Percentiles rank a stretch among this genome's conserved stretches.
These are phyloP conservation scores for Cliona cf. orientalis DNA, from an alignment of 37 sponge, comb jelly and placozoan species.

Conservation along the genomic window DNA sequence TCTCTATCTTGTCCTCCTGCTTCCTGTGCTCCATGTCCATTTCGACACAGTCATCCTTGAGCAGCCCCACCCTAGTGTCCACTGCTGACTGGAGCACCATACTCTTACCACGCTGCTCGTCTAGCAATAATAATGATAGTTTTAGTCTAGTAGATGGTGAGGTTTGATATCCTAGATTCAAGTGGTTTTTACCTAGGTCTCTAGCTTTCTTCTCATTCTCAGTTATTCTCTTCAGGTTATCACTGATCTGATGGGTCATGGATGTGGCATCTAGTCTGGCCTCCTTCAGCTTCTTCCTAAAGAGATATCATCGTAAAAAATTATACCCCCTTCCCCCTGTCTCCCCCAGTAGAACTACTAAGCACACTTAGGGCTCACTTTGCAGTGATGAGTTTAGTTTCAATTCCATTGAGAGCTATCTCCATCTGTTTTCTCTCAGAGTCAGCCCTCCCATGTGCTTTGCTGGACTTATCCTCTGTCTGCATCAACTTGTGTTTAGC, in stretches of 20 bases:
- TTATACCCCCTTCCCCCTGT: not conserved
- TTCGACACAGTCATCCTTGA: not conserved
- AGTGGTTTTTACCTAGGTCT: not conserved
- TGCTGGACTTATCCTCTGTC: slow-evolving; percentile 23
- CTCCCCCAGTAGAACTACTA: not conserved
- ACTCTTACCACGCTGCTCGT: not conserved
- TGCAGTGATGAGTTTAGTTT: not conserved
- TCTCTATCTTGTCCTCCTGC: not conserved
- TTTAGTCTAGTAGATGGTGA: not conserved
- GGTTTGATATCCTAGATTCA: not conserved
- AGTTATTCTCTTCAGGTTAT: not conserved
- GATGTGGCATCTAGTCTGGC: not conserved
- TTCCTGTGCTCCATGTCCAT: not conserved
- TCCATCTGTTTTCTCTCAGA: slow-evolving; percentile 18
- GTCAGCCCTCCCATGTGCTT: slow-evolving; percentile 1
- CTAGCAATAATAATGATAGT: not conserved
- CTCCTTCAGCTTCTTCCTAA: not conserved
- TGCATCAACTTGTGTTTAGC: slow-evolving; percentile 12
- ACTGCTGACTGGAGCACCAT: not conserved
- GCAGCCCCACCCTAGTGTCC: not conserved
- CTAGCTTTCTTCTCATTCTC: not conserved
- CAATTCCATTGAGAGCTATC: not conserved
- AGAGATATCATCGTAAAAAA: not conserved
- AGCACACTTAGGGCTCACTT: not conserved
- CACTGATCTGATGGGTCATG: not conserved